phyloP scores from a whole-genome alignment of 1,140 invertebrate genomes.

The Zaprionus africanus region DNA sequence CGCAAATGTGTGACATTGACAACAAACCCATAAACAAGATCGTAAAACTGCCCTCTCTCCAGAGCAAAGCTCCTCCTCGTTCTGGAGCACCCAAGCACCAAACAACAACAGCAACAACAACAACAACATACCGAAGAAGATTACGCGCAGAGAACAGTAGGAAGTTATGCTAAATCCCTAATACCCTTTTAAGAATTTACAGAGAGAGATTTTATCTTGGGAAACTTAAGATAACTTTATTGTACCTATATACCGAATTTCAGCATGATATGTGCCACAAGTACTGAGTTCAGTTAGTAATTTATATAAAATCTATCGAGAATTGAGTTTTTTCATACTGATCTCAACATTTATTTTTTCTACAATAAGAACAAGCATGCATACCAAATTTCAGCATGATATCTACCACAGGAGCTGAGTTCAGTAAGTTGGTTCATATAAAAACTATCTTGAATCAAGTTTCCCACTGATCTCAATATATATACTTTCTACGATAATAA shows the following conservation, averaged over 20 bases:
- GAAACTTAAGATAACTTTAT: too few relatives aligned
- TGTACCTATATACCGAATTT: too few relatives aligned
- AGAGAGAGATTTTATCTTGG: background rate
- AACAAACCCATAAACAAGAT: slow-evolving; percentile 62
- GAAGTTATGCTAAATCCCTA: background rate
- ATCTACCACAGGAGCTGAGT: background rate
- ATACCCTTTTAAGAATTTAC: background rate
- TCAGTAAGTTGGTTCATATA: too few relatives aligned
- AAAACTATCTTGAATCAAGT: too few relatives aligned
- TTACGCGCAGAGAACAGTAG: background rate
- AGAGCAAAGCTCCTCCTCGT: slow-evolving; percentile 8
- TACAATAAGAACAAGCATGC: background rate
- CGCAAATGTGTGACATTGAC: slow-evolving; percentile 48
- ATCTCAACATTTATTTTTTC: background rate
- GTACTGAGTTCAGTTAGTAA: too few relatives aligned
- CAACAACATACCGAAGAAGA: slow-evolving; percentile 1
- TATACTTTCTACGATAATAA: background rate
- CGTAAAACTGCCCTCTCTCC: slow-evolving; percentile 39
- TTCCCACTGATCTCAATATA: too few relatives aligned
- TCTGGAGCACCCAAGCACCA: slow-evolving; percentile 13
- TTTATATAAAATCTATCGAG: too few relatives aligned
- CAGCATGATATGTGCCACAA: too few relatives aligned
- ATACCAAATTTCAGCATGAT: background rate
- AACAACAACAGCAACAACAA: slow-evolving; percentile 3
- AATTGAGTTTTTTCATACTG: background rate